These are phyloP conservation scores for Babylonia areolata DNA, from an alignment of 1,140 invertebrate species.

Conservation along the genomic window DNA sequence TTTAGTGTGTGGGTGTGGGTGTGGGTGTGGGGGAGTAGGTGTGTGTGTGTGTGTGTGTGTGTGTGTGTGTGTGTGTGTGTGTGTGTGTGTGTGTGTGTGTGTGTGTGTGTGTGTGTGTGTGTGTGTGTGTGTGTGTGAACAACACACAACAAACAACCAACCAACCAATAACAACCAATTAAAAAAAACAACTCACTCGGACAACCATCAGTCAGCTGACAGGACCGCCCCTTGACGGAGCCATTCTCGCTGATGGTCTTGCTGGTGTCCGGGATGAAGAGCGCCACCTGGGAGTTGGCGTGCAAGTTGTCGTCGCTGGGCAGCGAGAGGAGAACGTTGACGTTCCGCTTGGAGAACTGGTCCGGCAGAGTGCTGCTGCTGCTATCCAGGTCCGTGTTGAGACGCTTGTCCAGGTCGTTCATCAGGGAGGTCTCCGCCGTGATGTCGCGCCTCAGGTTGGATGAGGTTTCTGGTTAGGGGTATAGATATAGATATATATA, in stretches of 20 bases:
- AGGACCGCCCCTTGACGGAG: slow-evolving; percentile 43
- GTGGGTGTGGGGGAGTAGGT: too few relatives aligned
- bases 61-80: too few relatives aligned
- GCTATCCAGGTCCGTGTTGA: slow-evolving; percentile 65
- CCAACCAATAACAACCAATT: too few relatives aligned
- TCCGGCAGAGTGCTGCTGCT: slow-evolving; percentile 57
- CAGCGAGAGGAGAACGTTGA: slow-evolving; percentile 63
- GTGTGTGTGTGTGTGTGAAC: too few relatives aligned
- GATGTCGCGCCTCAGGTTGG: slow-evolving; percentile 70
- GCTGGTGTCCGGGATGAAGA: slow-evolving; percentile 60
- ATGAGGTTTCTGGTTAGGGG: slow-evolving; percentile 61
- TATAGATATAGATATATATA: too few relatives aligned
- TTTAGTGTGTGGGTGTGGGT: too few relatives aligned
- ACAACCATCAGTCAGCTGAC: slow-evolving; percentile 34
- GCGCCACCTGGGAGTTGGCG: slow-evolving; percentile 54
- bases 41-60: too few relatives aligned
- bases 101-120: too few relatives aligned
- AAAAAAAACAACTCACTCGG: slow-evolving; percentile 29
- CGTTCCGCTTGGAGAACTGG: slow-evolving; percentile 62
- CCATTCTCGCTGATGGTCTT: slow-evolving; percentile 71
- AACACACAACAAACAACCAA: too few relatives aligned
- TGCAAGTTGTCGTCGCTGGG: slow-evolving; percentile 67
- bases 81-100: too few relatives aligned
- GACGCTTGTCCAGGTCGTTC: slow-evolving; percentile 73
- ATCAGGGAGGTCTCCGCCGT: slow-evolving; percentile 73